Conservation (phyloP, 2,113 vertebrate species). For the Pelodiscus sinensis region DNA sequence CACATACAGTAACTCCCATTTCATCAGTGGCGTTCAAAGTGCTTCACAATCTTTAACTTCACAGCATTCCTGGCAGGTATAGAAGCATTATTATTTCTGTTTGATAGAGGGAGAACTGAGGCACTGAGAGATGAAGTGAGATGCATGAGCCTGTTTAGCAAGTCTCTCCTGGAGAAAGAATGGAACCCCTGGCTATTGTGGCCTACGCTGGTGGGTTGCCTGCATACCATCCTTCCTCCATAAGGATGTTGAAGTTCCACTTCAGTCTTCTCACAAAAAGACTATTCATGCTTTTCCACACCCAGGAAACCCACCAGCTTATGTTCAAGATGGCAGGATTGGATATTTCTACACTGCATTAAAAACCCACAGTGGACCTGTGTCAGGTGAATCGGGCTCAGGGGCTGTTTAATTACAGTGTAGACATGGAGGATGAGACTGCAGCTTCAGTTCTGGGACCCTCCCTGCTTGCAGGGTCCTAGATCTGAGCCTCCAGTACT, state of each 20-base stretch:
- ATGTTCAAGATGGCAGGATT: conserved; percentile 1
- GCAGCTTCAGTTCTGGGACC: background rate
- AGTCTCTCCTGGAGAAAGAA: background rate
- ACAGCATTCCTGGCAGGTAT: too few species aligned
- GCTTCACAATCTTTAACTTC: background rate
- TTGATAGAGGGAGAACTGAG: background rate
- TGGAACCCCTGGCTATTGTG: background rate
- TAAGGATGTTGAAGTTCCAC: conserved; percentile 26
- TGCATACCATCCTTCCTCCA: background rate
- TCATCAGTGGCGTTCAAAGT: background rate
- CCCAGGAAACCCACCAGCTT: background rate
- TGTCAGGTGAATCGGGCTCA: background rate
- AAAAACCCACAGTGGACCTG: background rate
- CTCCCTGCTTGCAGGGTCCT: background rate
- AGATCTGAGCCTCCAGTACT: too few species aligned
- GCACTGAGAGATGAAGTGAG: background rate
- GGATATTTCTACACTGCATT: background rate
- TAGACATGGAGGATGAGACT: background rate
- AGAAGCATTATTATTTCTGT: background rate
- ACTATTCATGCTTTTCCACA: conserved; percentile 33
- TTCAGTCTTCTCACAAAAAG: conserved; percentile 34
- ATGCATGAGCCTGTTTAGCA: background rate
- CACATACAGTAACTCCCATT: background rate
- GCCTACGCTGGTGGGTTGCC: background rate
- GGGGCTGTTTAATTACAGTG: background rate